Base-by-base conservation (phyloP, 35 echinoderm and acorn worm genomes). In the Lytechinus variegatus region DNA sequence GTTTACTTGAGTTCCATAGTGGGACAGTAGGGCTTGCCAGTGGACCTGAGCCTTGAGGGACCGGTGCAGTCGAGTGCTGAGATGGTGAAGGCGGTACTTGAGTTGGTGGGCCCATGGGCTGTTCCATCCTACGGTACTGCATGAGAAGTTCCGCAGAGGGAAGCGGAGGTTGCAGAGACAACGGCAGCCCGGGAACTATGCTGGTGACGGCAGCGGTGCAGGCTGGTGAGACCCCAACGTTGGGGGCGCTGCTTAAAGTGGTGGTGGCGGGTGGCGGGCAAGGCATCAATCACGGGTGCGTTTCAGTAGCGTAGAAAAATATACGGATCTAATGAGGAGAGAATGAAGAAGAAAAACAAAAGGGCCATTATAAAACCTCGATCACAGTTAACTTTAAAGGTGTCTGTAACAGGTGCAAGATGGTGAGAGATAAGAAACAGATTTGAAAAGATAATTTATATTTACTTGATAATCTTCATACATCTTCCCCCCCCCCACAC, bases 191-290 rank as follows among this genome's bases (percentile, higher is more conserved):
- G 12, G 54, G 53, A 10, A 93, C 92, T 9, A 90, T 90, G 54
- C 92, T 93, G 54, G 92, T 93, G 54, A 93, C 92, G n/a, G 92
- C 92, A 6, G 54, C 92, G 53, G 92, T 93, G 92, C 92, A 93
- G 92, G 92, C 92, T 0, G 92, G 92, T 27, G 92, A 93, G 9
- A 93, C 92, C 54, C 92, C 92, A 19, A 54, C 52, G 92, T 93
- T 93, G 92, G 92, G 92, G 92, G 92, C 52, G 92, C 92, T 93
- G 92, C 54, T 93, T 19, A 93, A 7, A 11, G 92, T 93, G 53
- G 92, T 93, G 52, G 92, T 93, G 92, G 92, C 92, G 28, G 92
- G 92, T 57, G 92, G 92, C 55, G 92, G 92, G 57, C 92, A 93
- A 93, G 92, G 92, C 92, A 93, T 93, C 92, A 93, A 93, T 93